Base-by-base conservation (phyloP, 2,888 invertebrate species). In the Abscondita cerata region DNA sequence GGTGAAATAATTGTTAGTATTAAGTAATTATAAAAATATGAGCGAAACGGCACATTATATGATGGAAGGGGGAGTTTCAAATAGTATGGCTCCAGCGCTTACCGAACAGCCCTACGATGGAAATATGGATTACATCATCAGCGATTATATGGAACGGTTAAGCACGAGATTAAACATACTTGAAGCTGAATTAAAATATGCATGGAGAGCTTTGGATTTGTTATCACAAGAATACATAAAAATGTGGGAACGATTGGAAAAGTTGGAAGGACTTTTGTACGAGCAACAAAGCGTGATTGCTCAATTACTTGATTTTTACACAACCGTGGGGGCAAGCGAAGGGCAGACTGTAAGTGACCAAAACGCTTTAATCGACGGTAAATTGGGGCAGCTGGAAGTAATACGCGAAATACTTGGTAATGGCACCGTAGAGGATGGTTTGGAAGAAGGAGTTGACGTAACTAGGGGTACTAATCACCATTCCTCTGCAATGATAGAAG, bases 171-270 rank as follows among this genome's bases (percentile, higher is more conserved):
- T 96, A 63, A 93, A 90, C 75, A 89, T 95, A 72, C 85, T 96
- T 11, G 95, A 96, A 80, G 93, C 93, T 1, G 95, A 96, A 81
- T 84, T 96, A 48, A 92, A 94, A 76, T 95, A 94, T 76, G 95
- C 96, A 13, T 96, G 95, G 95, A 86, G 95, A 67, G 95, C 95
- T 1, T 83, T 96, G 57, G 95, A 96, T 77, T 84, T 96, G 53
- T 86, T 96, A 31, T 94, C 94, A 36, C 93, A 93, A 75, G 96
- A 96, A 78, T 96, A 95, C 75, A 92, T 95, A 53, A 92, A 93
- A 78, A 96, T 96, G 91, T 96, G 95, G 95, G 92, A 93, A 75
- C 85, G 95, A 44, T 82, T 96, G 62, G 95, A 96, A 76, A 92
- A 95, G 78, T 82, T 96, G 20, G 95, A 96, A 78, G 87, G 91